Base-by-base conservation (phyloP, 2,888 invertebrate species). In the Ecdyonurus torrentis region DNA sequence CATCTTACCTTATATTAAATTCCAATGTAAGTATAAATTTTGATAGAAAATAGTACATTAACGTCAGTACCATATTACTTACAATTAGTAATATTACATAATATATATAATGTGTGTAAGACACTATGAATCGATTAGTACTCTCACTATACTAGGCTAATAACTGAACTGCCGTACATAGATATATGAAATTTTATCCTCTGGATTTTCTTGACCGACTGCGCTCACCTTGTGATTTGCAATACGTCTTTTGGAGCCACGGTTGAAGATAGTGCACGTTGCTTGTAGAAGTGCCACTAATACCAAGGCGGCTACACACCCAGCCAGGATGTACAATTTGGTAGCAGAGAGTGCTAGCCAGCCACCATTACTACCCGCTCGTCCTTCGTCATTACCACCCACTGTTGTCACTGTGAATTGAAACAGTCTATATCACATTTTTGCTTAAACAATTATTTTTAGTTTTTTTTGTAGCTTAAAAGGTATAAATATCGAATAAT, bases 261-360 rank as follows among this genome's bases (percentile, higher is more conserved):
- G 55, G 0, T 83, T 81, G 74, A 87, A 86, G 59, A 93, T 82
- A 1, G 91, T 92, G 72, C 91, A 91, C 61, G 79, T 83, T 0
- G 91, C 92, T 76, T 93, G 93, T 59, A 93, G 77, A 15, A 92
- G 69, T 1, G 90, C 89, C 53, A 93, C 81, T 22, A 91, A 76
- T 37, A 92, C 77, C 58, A 94, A 75, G 0, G 91, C 91, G 0
- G 82, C 84, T 63, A 92, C 85, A 69, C 91, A 89, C 5, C 87
- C 92, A 64, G 89, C 77, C 55, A 92, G 89, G 65, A 89, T 85
- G 78, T 89, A 91, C 65, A 91, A 76, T 71, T 90, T 88, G 19
- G 84, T 83, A 70, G 84, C 83, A 0, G 87, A 83, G 59, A 86
- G 75, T 81, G 87, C 78, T 80, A 87, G 52, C 55, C 55, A 55